Percentiles rank a stretch among this genome's conserved stretches.
Evolutionary conservation across 2,888 invertebrate species (phyloP).

Genomic region (Colostygia pectinataria): DNA sequence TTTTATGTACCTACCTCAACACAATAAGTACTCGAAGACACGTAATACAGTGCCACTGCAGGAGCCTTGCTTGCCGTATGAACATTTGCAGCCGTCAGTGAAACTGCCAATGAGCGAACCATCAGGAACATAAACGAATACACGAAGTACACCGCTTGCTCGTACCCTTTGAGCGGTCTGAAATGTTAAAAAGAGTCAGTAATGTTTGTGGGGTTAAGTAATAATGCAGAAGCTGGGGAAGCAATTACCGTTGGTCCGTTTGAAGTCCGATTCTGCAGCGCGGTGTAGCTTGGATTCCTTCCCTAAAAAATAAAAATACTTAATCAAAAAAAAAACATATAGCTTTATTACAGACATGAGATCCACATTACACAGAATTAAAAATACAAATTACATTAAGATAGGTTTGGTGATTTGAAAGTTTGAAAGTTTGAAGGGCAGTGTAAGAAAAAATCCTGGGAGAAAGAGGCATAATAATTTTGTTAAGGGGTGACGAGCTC

Average conservation of each 20-base stretch:
- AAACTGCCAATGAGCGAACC: slow-evolving; percentile 82
- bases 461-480: too few relatives aligned
- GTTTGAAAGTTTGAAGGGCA: too few relatives aligned
- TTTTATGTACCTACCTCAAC: slow-evolving; percentile 82
- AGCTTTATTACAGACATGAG: too few relatives aligned
- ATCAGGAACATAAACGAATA: slow-evolving; percentile 86
- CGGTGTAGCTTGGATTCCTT: slow-evolving; percentile 45
- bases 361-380: too few relatives aligned
- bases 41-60: slow-evolving; percentile 81
- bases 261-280: slow-evolving; percentile 37
- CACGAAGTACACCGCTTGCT: slow-evolving; percentile 84
- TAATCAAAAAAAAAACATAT: too few relatives aligned
- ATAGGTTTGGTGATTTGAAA: too few relatives aligned
- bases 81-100: slow-evolving; percentile 80
- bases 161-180: slow-evolving; percentile 62
- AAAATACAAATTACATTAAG: too few relatives aligned
- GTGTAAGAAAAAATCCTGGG: too few relatives aligned
- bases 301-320: slow-evolving; percentile 36
- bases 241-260: slow-evolving; percentile 34
- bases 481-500: too few relatives aligned
- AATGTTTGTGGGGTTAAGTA: background rate
- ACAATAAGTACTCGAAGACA: slow-evolving; percentile 82
- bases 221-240: background rate
- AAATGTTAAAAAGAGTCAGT: slow-evolving; percentile 24
- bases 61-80: slow-evolving; percentile 81